Conservation (phyloP, 2,797 vertebrate species). For the Esox lucius region DNA sequence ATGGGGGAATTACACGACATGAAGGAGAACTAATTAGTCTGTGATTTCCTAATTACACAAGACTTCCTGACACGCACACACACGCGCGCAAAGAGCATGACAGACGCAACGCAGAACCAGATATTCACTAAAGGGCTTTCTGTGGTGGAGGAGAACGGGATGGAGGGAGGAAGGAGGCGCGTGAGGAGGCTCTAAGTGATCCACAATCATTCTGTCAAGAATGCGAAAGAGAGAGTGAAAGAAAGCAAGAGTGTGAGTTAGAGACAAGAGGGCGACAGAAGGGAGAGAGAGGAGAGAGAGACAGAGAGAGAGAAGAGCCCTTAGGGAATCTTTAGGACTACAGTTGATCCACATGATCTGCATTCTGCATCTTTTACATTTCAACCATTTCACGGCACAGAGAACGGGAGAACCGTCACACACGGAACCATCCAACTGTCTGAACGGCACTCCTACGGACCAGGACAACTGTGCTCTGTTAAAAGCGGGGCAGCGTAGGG, state of each 20-base stretch:
- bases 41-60: slow-evolving; percentile 78
- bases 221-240: slow-evolving; percentile 13
- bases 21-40: slow-evolving; percentile 78
- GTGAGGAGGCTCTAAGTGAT: not conserved
- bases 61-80: slow-evolving; percentile 65
- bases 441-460: too few relatives aligned
- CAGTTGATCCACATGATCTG: not conserved
- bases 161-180: slow-evolving; percentile 44
- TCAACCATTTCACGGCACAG: too few relatives aligned
- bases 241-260: not conserved
- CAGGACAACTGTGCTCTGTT: too few relatives aligned
- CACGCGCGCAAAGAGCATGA: too few relatives aligned
- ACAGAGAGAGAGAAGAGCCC: not conserved
- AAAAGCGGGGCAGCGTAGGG: too few relatives aligned
- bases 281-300: not conserved
- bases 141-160: slow-evolving; percentile 41
- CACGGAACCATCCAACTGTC: too few relatives aligned
- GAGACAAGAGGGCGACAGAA: not conserved
- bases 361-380: too few relatives aligned
- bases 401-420: too few relatives aligned
- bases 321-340: not conserved
- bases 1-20: slow-evolving; percentile 66
- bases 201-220: not conserved
- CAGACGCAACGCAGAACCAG: slow-evolving; percentile 55
- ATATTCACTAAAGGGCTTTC: slow-evolving; percentile 55